phyloP scores from a whole-genome alignment of 2,797 vertebrate species.

The Pangasius krempfi region DNA sequence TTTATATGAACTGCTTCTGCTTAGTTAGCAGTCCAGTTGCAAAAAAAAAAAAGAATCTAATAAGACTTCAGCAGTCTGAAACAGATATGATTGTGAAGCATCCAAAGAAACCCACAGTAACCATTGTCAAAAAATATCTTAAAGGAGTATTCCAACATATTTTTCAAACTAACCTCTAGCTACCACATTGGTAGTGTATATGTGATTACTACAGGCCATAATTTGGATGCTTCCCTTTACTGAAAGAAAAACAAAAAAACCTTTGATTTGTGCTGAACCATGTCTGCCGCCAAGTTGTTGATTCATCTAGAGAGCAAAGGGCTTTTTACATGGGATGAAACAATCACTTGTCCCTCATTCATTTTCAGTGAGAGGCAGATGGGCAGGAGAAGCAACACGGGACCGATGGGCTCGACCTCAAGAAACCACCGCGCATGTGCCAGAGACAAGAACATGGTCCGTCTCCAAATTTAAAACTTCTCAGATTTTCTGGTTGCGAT shows the following conservation, averaged over 20 bases:
- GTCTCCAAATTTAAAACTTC: background rate
- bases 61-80: background rate
- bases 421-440: background rate
- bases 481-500: background rate
- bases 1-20: conserved; percentile 8
- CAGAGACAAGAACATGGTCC: background rate
- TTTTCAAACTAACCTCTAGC: background rate
- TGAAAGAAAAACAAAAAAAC: background rate
- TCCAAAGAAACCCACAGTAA: background rate
- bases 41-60: background rate
- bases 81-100: background rate
- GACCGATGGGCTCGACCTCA: conserved; percentile 2
- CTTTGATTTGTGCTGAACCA: background rate
- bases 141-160: background rate
- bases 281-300: background rate
- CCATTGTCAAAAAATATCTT: background rate
- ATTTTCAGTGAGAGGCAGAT: background rate
- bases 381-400: background rate
- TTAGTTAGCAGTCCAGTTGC: background rate
- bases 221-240: background rate
- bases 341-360: background rate
- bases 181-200: background rate
- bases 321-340: background rate
- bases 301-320: background rate
- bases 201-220: background rate